Evolutionary conservation across 2,797 vertebrate species (phyloP), one percentile per base, ranked within the genome.

Genomic region (Crocidura indochinensis): DNA sequence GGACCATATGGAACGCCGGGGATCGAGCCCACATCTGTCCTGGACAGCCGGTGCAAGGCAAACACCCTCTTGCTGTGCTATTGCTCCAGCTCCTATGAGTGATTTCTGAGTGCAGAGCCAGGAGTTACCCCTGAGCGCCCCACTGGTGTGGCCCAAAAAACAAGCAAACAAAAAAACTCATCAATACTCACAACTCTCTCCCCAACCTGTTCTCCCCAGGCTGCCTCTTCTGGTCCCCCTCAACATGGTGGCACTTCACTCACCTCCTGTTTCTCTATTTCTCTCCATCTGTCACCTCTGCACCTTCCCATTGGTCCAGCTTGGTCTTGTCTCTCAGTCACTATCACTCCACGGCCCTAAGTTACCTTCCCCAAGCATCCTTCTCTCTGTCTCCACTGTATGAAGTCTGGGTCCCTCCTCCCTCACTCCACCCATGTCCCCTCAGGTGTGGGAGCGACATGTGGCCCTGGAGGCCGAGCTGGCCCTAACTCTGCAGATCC

Each of bases 371-470:
- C n/a, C 29, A 20, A 4, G 19, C 17, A 20, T 29, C 65, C 82
- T 26, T 31, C n/a, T 17, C 12, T 29, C 71, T 62, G 19, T 20
- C 6, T 20, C 15, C 56, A 60, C 56, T 20, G 56, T 8, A 51
- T 51, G 51, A 26, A 31, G 51, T 64, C 46, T 31, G 6, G 56
- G 22, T 22, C 64, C 49, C 47, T 11, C 15, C 81, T 46, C 2
- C 64, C 22, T 8, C 1, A 27, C 51, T 62, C 75, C 31, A 68
- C 27, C 26, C 73, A 2, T 51, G 31, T 20, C 6, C 46, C 38
- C 17, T 56, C 85, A 94, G 91, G 26, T 67, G 6, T 71, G 71
- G 84, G 84, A 94, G 67, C 31, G 20, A 19, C 75, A 38, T 0
- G 1, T 26, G 46, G 79, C 84, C 75, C n/a, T 72, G 47, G 27